Conservation (phyloP, 23 tunicate genomes). For the Diplosoma virens region DNA sequence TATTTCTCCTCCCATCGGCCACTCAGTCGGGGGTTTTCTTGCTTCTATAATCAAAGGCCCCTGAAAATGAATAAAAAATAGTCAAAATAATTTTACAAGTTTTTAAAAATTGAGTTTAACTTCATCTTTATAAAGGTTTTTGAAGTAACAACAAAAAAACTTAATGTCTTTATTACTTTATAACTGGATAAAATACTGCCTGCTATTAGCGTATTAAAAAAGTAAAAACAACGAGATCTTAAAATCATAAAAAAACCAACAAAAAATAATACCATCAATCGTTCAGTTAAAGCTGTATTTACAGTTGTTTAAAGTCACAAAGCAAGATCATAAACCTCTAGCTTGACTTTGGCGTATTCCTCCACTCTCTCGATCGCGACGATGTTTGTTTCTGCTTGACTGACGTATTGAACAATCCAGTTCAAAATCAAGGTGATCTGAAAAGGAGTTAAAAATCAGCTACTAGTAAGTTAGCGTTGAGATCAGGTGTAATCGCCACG, state of each 20-base stretch:
- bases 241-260: neutral
- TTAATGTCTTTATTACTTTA: too few relatives aligned
- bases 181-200: too few relatives aligned
- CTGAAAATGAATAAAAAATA: too few relatives aligned
- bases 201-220: neutral
- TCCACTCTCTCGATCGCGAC: conserved; percentile 93
- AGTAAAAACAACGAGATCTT: neutral
- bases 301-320: neutral
- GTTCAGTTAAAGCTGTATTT: neutral
- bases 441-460: neutral
- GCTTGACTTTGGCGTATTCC: conserved; percentile 77
- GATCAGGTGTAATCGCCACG: too few relatives aligned
- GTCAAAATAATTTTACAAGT: too few relatives aligned
- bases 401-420: conserved; percentile 92
- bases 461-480: too few relatives aligned
- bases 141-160: too few relatives aligned
- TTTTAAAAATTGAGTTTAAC: too few relatives aligned
- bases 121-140: too few relatives aligned
- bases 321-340: too few relatives aligned
- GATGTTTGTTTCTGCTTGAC: conserved; percentile 88
- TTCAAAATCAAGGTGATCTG: conserved; percentile 87
- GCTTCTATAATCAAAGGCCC: conserved; percentile 30
- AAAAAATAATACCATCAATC: neutral
- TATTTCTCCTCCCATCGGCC: conserved; percentile 72
- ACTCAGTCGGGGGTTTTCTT: conserved; percentile 25